Evolutionary conservation across 1,140 invertebrate genomes (phyloP), one percentile per base, ranked within the genome.

Genomic region (Anadara kagoshimensis): DNA sequence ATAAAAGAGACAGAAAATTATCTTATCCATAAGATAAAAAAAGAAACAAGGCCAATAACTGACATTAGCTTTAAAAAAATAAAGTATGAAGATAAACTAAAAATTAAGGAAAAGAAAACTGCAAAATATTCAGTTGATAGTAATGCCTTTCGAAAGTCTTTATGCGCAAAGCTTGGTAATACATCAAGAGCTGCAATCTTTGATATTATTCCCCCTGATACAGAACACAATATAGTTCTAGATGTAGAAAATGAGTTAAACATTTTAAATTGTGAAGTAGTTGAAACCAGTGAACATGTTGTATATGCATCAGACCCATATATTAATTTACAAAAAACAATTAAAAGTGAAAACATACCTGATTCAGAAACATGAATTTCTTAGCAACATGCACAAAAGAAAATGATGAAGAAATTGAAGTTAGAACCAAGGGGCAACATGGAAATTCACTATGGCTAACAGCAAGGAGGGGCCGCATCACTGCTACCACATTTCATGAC

Each of bases 401-500:
- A 43, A 18, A 51, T 4, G 8, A 12, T 14, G 29, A 44, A 18
- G 18, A 54, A 54, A 71, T 63, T 57, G 69, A 71, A 22, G 41
- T 22, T 12, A 11, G 26, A 29, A 72, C 62, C 5, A 72, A 29
- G 53, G 69, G 69, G 8, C 62, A 72, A 59, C 10, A 22, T 51
- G 62, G 36, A n/a, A 65, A 65, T 51, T 18, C 51, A 18, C 41
- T 66, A 20, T 72, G 62, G 69, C 16, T n/a, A 47, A 10, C 49
- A 56, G 45, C 47, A 10, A 26, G 59, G 45, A 22, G 14, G 26
- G 18, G 22, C 20, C 49, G 69, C 12, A 26, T 72, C 22, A 72
- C 69, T 41, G 43, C 43, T 49, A 65, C 69, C 45, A 66, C 58
- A 51, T 72, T 65, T 58, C 43, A 59, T 41, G 54, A 47, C 8